Conservation (phyloP, 2,888 invertebrate species). For the Troides aeacus region DNA sequence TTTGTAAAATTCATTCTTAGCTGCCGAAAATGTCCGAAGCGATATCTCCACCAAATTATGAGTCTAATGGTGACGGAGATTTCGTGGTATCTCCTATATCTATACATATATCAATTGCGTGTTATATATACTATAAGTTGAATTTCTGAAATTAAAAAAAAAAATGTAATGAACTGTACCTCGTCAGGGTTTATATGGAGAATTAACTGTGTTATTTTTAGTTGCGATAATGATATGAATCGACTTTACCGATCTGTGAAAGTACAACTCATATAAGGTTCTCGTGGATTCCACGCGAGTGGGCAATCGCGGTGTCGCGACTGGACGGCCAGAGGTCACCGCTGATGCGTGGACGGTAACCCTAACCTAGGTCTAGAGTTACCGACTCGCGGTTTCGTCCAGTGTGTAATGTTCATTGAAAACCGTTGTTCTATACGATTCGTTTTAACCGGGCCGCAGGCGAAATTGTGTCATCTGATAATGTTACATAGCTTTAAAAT, state of each 20-base stretch:
- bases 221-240: conserved; percentile 5
- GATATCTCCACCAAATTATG: too few relatives aligned
- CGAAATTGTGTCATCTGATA: conserved; percentile 5
- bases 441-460: background rate
- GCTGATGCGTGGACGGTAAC: conserved; percentile 59
- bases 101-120: too few relatives aligned
- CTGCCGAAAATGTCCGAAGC: too few relatives aligned
- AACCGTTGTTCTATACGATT: conserved; percentile 42
- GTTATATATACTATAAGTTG: too few relatives aligned
- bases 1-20: too few relatives aligned
- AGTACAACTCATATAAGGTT: conserved; percentile 17
- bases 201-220: too few relatives aligned
- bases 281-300: conserved; percentile 12
- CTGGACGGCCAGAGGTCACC: conserved; percentile 52
- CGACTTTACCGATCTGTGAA: conserved; percentile 17
- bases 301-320: conserved; percentile 20
- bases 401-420: conserved; percentile 58
- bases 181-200: too few relatives aligned
- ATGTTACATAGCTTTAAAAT: background rate
- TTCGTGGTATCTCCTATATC: too few relatives aligned
- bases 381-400: conserved; percentile 59
- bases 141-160: too few relatives aligned
- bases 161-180: too few relatives aligned
- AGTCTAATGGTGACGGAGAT: too few relatives aligned
- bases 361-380: conserved; percentile 51